Evolutionary conservation across 30 jellyfish, hydroid and myxozoan species (phyloP).

Genomic region (Cassiopea xamachana): DNA sequence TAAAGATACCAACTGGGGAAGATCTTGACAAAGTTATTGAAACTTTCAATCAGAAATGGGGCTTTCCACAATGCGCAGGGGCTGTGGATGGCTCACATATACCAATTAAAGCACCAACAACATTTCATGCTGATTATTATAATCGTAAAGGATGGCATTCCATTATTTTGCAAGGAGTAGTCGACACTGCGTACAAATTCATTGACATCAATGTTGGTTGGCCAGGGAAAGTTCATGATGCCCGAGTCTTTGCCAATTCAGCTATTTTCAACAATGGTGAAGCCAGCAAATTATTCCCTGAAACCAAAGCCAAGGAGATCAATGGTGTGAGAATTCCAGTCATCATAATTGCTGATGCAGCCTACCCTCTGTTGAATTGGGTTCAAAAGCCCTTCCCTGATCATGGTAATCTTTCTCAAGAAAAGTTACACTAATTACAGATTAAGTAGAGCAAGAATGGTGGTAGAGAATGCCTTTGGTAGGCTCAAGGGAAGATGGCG

Average conservation of each 20-base stretch:
- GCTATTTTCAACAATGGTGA: constrained; percentile 20
- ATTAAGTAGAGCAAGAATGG: too few relatives aligned
- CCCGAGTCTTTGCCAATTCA: constrained; percentile 58
- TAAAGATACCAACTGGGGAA: constrained; percentile 15
- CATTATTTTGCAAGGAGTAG: constrained; percentile 36
- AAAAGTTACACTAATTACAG: constrained; percentile 14
- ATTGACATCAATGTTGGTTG: constrained; percentile 61
- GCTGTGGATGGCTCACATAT: constrained; percentile 74
- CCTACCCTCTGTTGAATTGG: constrained; percentile 46
- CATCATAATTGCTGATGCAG: constrained; percentile 39
- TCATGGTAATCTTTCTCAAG: constrained; percentile 22
- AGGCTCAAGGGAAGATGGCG: too few relatives aligned
- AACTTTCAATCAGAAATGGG: constrained; percentile 39
- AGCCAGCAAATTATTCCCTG: constrained; percentile 17
- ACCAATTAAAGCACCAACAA: constrained; percentile 59
- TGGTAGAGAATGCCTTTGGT: too few relatives aligned
- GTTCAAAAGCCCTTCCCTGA: constrained; percentile 28
- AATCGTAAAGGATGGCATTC: constrained; percentile 64
- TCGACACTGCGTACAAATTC: constrained; percentile 23
- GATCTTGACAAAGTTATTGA: neutral
- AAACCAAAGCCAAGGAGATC: constrained; percentile 9
- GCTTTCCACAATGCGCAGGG: constrained; percentile 62
- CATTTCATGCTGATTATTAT: constrained; percentile 47
- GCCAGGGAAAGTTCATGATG: constrained; percentile 70
- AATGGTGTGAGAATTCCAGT: constrained; percentile 46